Evolutionary conservation across 2,888 invertebrate genomes (phyloP), one percentile per base, ranked within the genome.

Genomic region (Andrena dorsata): DNA sequence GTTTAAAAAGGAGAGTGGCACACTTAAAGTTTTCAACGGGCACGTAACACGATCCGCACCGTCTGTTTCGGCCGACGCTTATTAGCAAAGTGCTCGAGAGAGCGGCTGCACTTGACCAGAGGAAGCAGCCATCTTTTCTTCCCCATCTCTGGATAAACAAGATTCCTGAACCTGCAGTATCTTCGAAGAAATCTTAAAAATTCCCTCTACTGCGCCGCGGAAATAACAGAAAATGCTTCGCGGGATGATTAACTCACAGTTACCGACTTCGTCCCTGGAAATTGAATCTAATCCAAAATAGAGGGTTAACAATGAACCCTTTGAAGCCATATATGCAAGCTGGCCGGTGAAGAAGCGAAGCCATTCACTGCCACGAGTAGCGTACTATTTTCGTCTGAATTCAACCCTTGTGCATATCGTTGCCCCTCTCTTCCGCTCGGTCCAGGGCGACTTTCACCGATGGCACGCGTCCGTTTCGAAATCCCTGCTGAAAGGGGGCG

Each of bases 381-480:
- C n/a, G 35, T 72, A 79, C 85, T 88, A 88, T 88, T 88, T 86
- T 82, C 78, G 83, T 83, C 71, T 76, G 80, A 81, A 83, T 82
- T 78, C 80, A 77, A 78, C 85, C 88, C 85, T 86, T 85, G 84
- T 83, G 76, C 86, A 79, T 86, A 75, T 85, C 84, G 83, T 83
- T 76, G 78, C 63, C 74, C 71, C 65, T 69, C 65, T 66, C 76
- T 77, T 78, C 66, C 76, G 79, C 85, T 66, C 87, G 87, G 87
- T 70, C 89, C 89, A 87, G 87, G 84, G 80, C 85, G 83, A 90
- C 89, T 88, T 87, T 89, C 85, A 85, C 86, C 84, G 84, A 86
- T 88, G 91, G 91, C 91, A 91, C 91, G 91, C 91, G 91, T 87
- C 86, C 87, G 86, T 90, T 90, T 90, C 69, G 78, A 86, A 89